These are phyloP conservation scores for Philypnodon macrostomus DNA, from an alignment of 2,797 vertebrate genomes.

Conservation along the genomic window DNA sequence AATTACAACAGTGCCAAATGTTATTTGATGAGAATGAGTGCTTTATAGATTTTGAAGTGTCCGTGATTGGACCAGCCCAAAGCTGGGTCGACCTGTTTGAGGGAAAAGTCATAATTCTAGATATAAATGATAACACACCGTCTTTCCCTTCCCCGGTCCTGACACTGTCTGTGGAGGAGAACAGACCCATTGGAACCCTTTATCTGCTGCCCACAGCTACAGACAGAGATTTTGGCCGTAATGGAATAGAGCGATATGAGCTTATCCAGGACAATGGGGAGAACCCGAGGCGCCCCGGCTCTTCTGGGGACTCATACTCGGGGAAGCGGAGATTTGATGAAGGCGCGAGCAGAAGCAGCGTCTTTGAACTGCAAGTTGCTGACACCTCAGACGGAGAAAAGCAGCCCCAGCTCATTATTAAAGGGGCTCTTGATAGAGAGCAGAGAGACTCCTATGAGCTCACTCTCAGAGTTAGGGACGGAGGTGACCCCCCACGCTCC, in stretches of 20 bases:
- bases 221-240: conserved; percentile 94
- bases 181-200: conserved; percentile 95
- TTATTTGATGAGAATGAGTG: conserved; percentile 99
- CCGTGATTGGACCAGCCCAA: conserved; percentile 96
- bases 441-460: conserved; percentile 96
- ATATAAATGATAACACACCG: conserved; percentile 98
- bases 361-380: conserved; percentile 96
- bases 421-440: conserved; percentile 93
- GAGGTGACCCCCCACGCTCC: conserved; percentile 91
- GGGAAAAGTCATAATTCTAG: conserved; percentile 93
- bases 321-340: conserved; percentile 82
- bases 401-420: conserved; percentile 97
- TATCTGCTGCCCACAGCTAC: conserved; percentile 96
- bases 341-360: conserved; percentile 82
- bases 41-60: conserved; percentile 97
- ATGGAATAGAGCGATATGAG: conserved; percentile 96
- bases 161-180: conserved; percentile 96
- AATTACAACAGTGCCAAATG: conserved; percentile 98
- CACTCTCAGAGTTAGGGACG: conserved; percentile 91
- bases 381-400: conserved; percentile 97
- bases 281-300: conserved; percentile 73
- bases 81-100: conserved; percentile 98
- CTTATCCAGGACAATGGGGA: conserved; percentile 90
- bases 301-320: conserved; percentile 71
- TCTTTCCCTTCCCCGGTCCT: conserved; percentile 96